phyloP scores from a whole-genome alignment of 2,888 invertebrate species.

The Macrophya annulata region DNA sequence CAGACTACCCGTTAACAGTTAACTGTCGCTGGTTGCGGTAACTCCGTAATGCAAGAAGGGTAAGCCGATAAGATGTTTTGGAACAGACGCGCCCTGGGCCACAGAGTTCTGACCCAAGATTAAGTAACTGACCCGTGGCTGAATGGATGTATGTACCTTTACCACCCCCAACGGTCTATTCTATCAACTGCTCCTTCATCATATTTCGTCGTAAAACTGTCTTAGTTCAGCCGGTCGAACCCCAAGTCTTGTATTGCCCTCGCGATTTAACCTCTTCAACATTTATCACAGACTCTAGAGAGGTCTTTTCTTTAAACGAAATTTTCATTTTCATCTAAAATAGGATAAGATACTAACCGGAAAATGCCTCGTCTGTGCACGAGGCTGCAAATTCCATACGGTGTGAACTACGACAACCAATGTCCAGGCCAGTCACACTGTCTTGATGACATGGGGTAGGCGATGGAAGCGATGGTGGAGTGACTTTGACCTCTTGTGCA shows the following conservation, averaged over 20 bases:
- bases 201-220: conserved; percentile 63
- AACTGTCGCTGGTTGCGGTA: conserved; percentile 71
- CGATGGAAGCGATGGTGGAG: conserved; percentile 68
- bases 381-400: conserved; percentile 75
- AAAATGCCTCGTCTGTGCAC: conserved; percentile 74
- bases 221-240: conserved; percentile 39
- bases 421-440: conserved; percentile 72
- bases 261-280: conserved; percentile 29
- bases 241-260: neutral
- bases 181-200: conserved; percentile 33
- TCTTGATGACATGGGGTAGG: conserved; percentile 70
- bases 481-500: conserved; percentile 68
- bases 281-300: neutral
- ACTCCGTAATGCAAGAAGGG: conserved; percentile 65
- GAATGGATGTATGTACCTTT: conserved; percentile 33
- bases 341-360: conserved; percentile 66
- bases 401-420: conserved; percentile 75
- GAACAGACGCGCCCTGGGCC: conserved; percentile 64
- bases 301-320: neutral
- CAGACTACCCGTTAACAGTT: conserved; percentile 58
- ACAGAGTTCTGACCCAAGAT: conserved; percentile 13
- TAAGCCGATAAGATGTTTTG: conserved; percentile 73
- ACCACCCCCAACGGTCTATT: conserved; percentile 37
- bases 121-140: conserved; percentile 36
- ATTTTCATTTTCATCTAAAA: conserved; percentile 13